A percentile compares a stretch with the other conserved stretches of the same genome.
phyloP scores from a whole-genome alignment of 2,113 vertebrate species.

The Litocranius walleri region DNA sequence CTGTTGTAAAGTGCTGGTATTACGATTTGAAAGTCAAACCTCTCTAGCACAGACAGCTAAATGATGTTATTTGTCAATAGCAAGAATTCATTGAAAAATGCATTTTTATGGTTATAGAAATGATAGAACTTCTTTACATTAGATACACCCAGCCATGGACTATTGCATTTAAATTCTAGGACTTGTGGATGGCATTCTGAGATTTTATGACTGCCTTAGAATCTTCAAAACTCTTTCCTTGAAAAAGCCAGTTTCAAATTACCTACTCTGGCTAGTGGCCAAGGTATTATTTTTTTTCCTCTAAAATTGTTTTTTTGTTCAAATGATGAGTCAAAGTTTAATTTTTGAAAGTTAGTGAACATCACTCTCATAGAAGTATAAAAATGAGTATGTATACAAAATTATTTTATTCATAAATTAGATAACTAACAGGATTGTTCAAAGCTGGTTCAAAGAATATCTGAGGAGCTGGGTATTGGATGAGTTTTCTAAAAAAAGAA shows the following conservation, averaged over 20 bases:
- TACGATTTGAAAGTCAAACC: constrained; percentile 51
- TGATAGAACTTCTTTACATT: neutral
- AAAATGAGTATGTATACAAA: neutral
- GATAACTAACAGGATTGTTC: neutral
- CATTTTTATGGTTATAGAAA: constrained; percentile 31
- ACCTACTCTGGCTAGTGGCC: neutral
- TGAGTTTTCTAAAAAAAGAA: neutral
- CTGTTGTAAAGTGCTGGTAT: constrained; percentile 33
- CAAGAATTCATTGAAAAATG: constrained; percentile 31
- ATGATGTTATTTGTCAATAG: constrained; percentile 48
- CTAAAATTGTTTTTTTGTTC: neutral
- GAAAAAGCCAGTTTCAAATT: neutral
- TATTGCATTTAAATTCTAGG: constrained; percentile 36
- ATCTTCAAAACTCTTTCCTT: constrained; percentile 17
- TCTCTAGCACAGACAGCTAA: neutral
- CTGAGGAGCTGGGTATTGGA: neutral
- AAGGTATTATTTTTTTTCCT: neutral
- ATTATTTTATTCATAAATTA: neutral
- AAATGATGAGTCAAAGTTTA: neutral
- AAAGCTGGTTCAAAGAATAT: neutral
- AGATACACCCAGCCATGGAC: neutral
- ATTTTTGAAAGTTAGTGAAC: neutral
- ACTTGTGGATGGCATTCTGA: neutral
- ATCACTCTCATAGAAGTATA: neutral
- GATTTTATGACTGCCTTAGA: constrained; percentile 11